Evolutionary conservation across 2,888 invertebrate genomes (phyloP).

Genomic region (Athripsodes cinereus): DNA sequence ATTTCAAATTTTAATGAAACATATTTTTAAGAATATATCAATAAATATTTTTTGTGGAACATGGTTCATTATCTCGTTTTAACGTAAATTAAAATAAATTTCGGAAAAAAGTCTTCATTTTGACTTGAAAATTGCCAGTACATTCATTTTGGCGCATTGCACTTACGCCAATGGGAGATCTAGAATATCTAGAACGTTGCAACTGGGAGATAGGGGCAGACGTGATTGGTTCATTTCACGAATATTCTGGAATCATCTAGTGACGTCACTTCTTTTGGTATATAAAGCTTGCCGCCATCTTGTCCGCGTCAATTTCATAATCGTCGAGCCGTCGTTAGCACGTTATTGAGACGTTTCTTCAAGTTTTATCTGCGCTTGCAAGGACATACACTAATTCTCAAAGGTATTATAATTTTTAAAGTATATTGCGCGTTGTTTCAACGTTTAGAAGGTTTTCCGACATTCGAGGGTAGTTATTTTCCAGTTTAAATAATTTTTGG

Average conservation of each 20-base stretch:
- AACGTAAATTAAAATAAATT: no score
- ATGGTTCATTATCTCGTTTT: neutral
- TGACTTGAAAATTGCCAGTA: no score
- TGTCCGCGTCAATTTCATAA: slow-evolving; percentile 7
- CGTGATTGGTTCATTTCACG: slow-evolving; percentile 9
- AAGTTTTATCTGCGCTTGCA: slow-evolving; percentile 34
- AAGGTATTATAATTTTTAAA: no score
- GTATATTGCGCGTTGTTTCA: neutral
- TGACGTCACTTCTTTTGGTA: slow-evolving; percentile 22
- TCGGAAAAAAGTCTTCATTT: no score
- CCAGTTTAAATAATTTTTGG: neutral
- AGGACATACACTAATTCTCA: slow-evolving; percentile 17
- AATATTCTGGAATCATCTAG: slow-evolving; percentile 22
- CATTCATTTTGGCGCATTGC: neutral
- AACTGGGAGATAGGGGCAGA: slow-evolving; percentile 4
- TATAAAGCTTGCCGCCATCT: slow-evolving; percentile 17
- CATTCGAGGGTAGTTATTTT: no score
- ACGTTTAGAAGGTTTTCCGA: neutral
- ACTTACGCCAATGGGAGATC: neutral
- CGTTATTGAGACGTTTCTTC: slow-evolving; percentile 30
- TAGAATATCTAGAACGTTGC: neutral
- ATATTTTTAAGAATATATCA: no score
- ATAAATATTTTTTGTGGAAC: no score
- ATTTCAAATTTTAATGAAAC: no score
- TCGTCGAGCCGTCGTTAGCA: slow-evolving; percentile 8